Conservation (phyloP, 2,888 invertebrate genomes). For the Sericinus montela region DNA sequence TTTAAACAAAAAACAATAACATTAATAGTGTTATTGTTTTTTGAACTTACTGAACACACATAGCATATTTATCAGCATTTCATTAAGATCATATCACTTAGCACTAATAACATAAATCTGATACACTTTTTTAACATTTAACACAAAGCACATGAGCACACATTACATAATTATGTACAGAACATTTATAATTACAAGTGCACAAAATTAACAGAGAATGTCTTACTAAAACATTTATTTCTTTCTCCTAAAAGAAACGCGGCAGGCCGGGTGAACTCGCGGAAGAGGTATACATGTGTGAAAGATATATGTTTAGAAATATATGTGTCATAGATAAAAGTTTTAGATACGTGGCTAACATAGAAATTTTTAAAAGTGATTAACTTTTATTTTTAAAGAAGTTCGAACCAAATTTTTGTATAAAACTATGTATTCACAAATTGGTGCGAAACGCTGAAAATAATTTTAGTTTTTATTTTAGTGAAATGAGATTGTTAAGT, state of each 20-base stretch:
- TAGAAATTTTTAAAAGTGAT: conserved; percentile 63
- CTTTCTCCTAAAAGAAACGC: conserved; percentile 82
- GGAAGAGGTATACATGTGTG: conserved; percentile 83
- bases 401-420: not conserved
- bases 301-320: conserved; percentile 69
- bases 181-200: conserved; percentile 37
- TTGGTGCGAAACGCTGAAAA: conserved; percentile 18
- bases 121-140: conserved; percentile 3
- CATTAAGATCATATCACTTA: too few species aligned
- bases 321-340: conserved; percentile 59
- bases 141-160: conserved; percentile 18
- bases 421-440: not conserved
- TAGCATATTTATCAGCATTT: too few species aligned
- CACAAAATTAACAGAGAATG: conserved; percentile 71
- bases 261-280: conserved; percentile 89
- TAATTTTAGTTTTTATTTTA: conserved; percentile 19
- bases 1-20: conserved; percentile 7
- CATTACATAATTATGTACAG: conserved; percentile 16
- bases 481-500: not conserved
- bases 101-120: too few species aligned
- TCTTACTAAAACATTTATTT: conserved; percentile 70
- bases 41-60: not conserved
- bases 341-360: conserved; percentile 74
- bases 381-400: conserved; percentile 40
- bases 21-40: too few species aligned